These are phyloP conservation scores for Ridgeia piscesae DNA, from an alignment of 1,140 invertebrate genomes.

Conservation along the genomic window DNA sequence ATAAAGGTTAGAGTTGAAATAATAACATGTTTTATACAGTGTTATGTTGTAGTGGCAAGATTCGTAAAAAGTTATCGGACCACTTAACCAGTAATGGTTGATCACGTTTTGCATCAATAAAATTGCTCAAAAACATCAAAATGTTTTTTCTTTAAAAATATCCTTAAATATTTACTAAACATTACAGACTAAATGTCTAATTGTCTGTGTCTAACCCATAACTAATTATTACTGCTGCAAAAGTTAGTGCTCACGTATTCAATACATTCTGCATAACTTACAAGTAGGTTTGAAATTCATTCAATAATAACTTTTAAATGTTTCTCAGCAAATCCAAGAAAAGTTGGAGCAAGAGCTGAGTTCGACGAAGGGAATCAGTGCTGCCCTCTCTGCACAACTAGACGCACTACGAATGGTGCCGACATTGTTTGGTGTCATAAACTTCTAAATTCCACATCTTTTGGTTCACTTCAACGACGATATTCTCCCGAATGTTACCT, in stretches of 20 bases:
- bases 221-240: background rate
- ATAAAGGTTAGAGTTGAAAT: background rate
- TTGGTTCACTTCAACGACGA: background rate
- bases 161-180: background rate
- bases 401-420: slow-evolving; percentile 52
- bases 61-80: too few species aligned
- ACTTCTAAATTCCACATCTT: slow-evolving; percentile 33
- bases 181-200: background rate
- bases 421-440: slow-evolving; percentile 52
- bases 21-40: too few species aligned
- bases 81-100: too few species aligned
- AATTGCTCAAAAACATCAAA: too few species aligned
- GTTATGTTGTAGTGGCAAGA: too few species aligned
- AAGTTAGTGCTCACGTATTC: background rate
- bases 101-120: too few species aligned
- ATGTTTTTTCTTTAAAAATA: background rate
- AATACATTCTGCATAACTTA: background rate
- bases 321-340: slow-evolving; percentile 33
- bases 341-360: slow-evolving; percentile 46
- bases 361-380: slow-evolving; percentile 36
- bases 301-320: background rate
- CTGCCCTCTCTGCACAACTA: slow-evolving; percentile 41
- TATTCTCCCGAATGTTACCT: background rate
- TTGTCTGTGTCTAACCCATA: background rate
- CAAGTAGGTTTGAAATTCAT: background rate